phyloP scores from a whole-genome alignment of 2,113 vertebrate species.

The Halichoerus grypus region DNA sequence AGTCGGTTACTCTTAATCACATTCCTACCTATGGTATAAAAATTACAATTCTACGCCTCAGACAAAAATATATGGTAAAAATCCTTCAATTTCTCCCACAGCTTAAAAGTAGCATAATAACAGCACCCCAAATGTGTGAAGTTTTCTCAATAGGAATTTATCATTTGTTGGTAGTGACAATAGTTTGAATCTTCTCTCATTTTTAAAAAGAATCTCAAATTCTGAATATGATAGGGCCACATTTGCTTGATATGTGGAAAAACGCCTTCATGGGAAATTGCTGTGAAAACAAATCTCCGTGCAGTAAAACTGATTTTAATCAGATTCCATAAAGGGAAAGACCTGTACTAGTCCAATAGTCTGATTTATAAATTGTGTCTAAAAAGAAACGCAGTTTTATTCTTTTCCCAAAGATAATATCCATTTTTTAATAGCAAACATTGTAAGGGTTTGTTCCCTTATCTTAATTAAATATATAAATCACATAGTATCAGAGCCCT shows the following conservation, averaged over 20 bases:
- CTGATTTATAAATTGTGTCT: slow-evolving; percentile 62
- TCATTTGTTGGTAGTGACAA: background rate
- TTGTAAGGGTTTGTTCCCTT: slow-evolving; percentile 37
- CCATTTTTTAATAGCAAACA: slow-evolving; percentile 67
- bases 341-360: background rate
- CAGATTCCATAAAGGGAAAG: slow-evolving; percentile 46
- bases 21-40: background rate
- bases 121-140: background rate
- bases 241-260: background rate
- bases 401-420: slow-evolving; percentile 71
- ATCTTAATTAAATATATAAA: slow-evolving; percentile 78
- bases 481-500: slow-evolving; percentile 44
- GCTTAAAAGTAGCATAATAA: slow-evolving; percentile 30
- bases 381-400: slow-evolving; percentile 52
- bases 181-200: background rate
- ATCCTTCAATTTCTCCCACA: background rate
- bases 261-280: background rate
- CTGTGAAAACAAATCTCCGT: slow-evolving; percentile 20
- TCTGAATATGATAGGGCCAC: background rate
- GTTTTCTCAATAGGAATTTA: background rate
- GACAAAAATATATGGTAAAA: background rate
- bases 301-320: slow-evolving; percentile 19
- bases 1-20: background rate
- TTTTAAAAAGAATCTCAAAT: slow-evolving; percentile 39
- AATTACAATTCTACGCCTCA: background rate